These are phyloP conservation scores for Novumbra hubbsi DNA, from an alignment of 2,797 vertebrate species.

Conservation along the genomic window DNA sequence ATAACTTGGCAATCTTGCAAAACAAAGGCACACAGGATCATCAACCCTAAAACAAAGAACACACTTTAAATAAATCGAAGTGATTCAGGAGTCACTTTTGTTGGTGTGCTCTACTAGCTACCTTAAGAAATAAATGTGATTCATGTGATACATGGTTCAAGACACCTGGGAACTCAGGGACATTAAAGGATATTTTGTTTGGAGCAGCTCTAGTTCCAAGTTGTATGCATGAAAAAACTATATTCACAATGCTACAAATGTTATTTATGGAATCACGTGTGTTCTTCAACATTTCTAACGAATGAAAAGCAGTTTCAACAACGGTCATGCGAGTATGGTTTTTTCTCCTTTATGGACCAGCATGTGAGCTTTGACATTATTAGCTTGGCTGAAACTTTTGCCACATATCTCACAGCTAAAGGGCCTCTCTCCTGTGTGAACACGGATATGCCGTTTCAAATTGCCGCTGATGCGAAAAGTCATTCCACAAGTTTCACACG, in stretches of 20 bases:
- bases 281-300: slow-evolving; percentile 48
- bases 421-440: slow-evolving; percentile 55
- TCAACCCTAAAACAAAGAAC: background rate
- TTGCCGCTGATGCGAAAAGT: slow-evolving; percentile 71
- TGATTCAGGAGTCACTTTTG: too few relatives aligned
- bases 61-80: background rate
- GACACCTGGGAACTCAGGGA: too few relatives aligned
- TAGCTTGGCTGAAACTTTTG: slow-evolving; percentile 73
- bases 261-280: slow-evolving; percentile 40
- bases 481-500: slow-evolving; percentile 70
- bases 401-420: slow-evolving; percentile 72
- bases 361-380: slow-evolving; percentile 77
- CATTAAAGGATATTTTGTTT: too few relatives aligned
- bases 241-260: background rate
- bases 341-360: slow-evolving; percentile 76
- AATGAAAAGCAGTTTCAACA: slow-evolving; percentile 56
- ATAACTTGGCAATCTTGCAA: too few relatives aligned
- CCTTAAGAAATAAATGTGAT: background rate
- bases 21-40: background rate
- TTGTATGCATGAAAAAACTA: too few relatives aligned
- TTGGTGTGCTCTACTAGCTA: background rate
- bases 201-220: too few relatives aligned
- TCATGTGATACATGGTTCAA: too few relatives aligned
- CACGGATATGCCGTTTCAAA: slow-evolving; percentile 64
- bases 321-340: slow-evolving; percentile 69